A percentile compares a stretch with the other conserved stretches of the same genome.
Conservation (phyloP, 2,797 vertebrate genomes). For the Myotis findleyi region DNA sequence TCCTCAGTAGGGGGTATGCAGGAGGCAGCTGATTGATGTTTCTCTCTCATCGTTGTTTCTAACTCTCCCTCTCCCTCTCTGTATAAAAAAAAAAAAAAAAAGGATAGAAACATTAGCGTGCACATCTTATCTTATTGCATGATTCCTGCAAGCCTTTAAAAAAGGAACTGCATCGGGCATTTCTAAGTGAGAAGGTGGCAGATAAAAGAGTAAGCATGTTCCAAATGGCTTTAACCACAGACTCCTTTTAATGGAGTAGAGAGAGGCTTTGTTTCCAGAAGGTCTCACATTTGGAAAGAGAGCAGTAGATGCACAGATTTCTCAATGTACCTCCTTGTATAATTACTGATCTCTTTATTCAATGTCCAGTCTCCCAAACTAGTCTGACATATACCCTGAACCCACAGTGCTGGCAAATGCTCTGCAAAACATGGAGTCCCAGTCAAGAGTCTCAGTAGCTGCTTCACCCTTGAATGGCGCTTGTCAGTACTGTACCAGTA, state of each 20-base stretch:
- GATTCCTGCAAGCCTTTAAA: background rate
- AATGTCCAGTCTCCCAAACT: background rate
- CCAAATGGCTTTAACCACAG: background rate
- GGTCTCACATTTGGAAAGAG: background rate
- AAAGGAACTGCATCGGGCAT: background rate
- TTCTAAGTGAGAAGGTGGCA: background rate
- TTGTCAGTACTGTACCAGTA: background rate
- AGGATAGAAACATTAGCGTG: background rate
- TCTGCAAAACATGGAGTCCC: background rate
- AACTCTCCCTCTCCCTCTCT: too few relatives aligned
- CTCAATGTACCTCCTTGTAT: background rate
- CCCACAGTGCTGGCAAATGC: background rate
- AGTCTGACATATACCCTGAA: background rate
- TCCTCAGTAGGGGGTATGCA: too few relatives aligned
- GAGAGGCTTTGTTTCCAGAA: conserved; percentile 17
- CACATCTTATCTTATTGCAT: background rate
- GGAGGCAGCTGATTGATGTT: too few relatives aligned
- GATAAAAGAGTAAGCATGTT: background rate
- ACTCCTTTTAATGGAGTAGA: background rate
- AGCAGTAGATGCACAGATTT: background rate
- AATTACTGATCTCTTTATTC: background rate
- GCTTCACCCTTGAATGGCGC: background rate
- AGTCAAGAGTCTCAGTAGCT: background rate
- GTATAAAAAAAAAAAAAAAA: too few relatives aligned
- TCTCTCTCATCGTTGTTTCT: too few relatives aligned